Evolutionary conservation across 2,888 invertebrate genomes (phyloP), one percentile per base, ranked within the genome.

Genomic region (Hyles lineata): DNA sequence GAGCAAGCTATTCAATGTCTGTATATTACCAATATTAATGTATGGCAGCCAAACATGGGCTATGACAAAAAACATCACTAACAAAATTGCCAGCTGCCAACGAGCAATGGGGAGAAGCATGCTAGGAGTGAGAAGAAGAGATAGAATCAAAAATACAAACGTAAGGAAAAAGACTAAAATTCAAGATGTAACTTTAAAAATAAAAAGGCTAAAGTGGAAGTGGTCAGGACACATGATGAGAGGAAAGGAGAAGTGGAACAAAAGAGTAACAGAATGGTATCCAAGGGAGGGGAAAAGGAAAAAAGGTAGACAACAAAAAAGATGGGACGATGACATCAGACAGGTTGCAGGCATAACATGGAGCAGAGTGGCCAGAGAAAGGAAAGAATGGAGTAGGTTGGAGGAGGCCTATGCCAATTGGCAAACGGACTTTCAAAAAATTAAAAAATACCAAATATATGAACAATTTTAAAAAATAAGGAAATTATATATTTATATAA

Each of bases 221-320:
- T 62, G 32, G 32, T 19, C 62, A 0, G 32, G 62, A 7, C 62
- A 62, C 32, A 29, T 32, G 32, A 32, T 62, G 19, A 62, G 32
- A 62, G 62, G 32, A 17, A 17, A 5, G 1, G 62, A 62, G 4
- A 62, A 62, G 17, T 62, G 62, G 62, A 62, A 29, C 17, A 62
- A 32, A 32, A 62, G 5, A 1, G 32, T 62, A 1, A 62, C 32
- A 32, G 0, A 4, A 15, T 75, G 73, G 71, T 71, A 75, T 55
- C 75, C 73, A 2, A 72, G 72, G 71, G 70, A 73, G 69, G 70
- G 73, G 1, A 75, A 75, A 62, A 74, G 70, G 62, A 75, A 75
- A 23, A 75, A 50, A 74, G 75, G 73, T 50, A n/a, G n/a, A n/a
- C n/a, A n/a, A n/a, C n/a, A n/a, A n/a, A n/a, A n/a, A n/a, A n/a